Percentiles rank a stretch among this genome's conserved stretches.
Conservation (phyloP, 2,113 vertebrate species). For the Spea bombifrons region DNA sequence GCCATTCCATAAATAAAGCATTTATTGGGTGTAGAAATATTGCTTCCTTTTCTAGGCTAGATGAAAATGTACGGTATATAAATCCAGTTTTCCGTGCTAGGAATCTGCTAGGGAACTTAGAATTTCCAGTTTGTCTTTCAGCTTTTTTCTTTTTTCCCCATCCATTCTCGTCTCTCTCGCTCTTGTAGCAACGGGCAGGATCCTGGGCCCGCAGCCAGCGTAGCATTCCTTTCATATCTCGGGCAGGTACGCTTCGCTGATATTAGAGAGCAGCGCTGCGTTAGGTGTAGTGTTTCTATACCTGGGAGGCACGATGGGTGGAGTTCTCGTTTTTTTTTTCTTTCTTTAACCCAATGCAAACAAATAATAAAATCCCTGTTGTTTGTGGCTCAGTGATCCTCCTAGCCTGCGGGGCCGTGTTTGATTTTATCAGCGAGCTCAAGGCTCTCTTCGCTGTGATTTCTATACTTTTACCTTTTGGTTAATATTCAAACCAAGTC, state of each 20-base stretch:
- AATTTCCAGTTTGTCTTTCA: too few relatives aligned
- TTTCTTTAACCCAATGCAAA: neutral
- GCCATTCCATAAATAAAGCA: too few relatives aligned
- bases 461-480: neutral
- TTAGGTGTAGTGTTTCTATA: constrained; percentile 12
- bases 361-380: constrained; percentile 26
- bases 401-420: constrained; percentile 9
- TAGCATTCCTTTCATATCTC: constrained; percentile 55
- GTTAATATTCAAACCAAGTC: too few relatives aligned
- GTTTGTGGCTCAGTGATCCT: constrained; percentile 1
- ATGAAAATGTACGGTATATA: too few relatives aligned
- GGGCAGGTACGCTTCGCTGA: constrained; percentile 51
- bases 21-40: too few relatives aligned
- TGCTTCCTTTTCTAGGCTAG: too few relatives aligned
- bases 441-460: neutral
- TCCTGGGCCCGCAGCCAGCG: constrained; percentile 44
- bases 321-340: neutral
- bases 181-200: constrained; percentile 12
- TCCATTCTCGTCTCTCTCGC: neutral
- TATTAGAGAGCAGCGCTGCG: constrained; percentile 1
- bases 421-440: neutral
- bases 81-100: too few relatives aligned
- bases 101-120: too few relatives aligned
- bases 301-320: constrained; percentile 19
- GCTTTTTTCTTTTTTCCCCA: neutral